Base-by-base conservation (phyloP, 2,797 vertebrate genomes). In the Anolis apletophallus region DNA sequence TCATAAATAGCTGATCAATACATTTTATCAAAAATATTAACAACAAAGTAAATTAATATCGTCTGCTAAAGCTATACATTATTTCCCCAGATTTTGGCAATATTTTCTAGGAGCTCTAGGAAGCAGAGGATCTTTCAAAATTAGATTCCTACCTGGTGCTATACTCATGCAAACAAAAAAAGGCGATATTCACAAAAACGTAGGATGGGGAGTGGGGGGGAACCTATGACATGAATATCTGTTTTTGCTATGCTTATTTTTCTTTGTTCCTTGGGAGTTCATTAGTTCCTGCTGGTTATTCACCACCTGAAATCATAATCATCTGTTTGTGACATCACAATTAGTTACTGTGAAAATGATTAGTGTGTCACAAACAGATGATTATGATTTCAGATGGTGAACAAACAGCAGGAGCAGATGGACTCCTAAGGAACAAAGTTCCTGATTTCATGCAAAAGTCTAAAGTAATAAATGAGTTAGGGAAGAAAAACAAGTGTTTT, bases 321-420 rank as follows among this genome's bases (percentile, higher is more conserved):
- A 89, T 94, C 91, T 93, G 93, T 68, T 93, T 90, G 86, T 94
- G 90, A 95, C 93, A 94, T 93, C 87, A 91, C 90, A 91, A 93
- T 93, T 88, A 93, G 93, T 89, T 90, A 93, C 92, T 90, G 83
- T 92, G 92, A 92, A 93, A 91, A 91, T 94, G 93, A 94, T 91
- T 94, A 91, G 93, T 91, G 93, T 93, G 92, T 95, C 93, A 93
- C 92, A 90, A 94, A 92, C 88, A 94, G 93, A 93, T 80, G 89
- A 88, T 93, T 95, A 94, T 95, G 94, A 95, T 95, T 95, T 95
- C 94, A 94, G 94, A 92, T 95, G 94, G 94, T 93, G 92, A 93
- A 93, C 81, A 93, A 95, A 91, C 94, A 95, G 94, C 94, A 95
- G 94, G 94, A 95, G 79, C 94, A 95, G 94, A 94, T 95, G 94